Evolutionary conservation across 2,797 vertebrate species (phyloP), one percentile per base, ranked within the genome.

Genomic region (Chlorospingus semifuscus): DNA sequence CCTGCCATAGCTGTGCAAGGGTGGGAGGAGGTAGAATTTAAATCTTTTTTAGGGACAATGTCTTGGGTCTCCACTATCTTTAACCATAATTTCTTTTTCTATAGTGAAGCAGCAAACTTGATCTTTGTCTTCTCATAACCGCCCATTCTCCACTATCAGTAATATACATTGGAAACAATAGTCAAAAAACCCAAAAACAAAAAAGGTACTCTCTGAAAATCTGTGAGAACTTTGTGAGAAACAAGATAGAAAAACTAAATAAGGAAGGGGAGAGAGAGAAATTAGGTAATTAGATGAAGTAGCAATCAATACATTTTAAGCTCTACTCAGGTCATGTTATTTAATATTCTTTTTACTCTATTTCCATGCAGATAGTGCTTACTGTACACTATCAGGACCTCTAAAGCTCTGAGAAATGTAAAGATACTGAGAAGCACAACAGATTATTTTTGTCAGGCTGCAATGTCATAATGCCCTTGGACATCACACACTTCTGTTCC

Each of bases 11-110:
- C 57, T 96, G 65, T 72, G 50, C 34, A 34, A 84, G 27, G 46
- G 77, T 94, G 49, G 74, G 82, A 96, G 91, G 53, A 85, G 29
- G 36, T 14, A 87, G 29, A 68, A 77, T 93, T 96, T 72, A 92
- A 82, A 83, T 90, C 60, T 81, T 71, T 86, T 91, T 92, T 76
- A 92, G 71, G 72, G 64, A 44, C 13, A 81, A 49, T 59, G 41
- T 83, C 55, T 64, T 70, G 20, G 5, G 69, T 91, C 57, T 88
- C 30, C 23, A 23, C 36, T 44, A 16, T 12, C 12, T 83, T 78
- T 60, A 89, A 21, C 22, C 20, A 26, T 39, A 50, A 70, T n/a
- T 71, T 61, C 47, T 80, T 81, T 74, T 46, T 20, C n/a, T 56
- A 20, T 5, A 57, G 20, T 34, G 27, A 53, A 80, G 24, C 5